phyloP scores from a whole-genome alignment of 2,888 invertebrate species.

The Callyntrura sp. region DNA sequence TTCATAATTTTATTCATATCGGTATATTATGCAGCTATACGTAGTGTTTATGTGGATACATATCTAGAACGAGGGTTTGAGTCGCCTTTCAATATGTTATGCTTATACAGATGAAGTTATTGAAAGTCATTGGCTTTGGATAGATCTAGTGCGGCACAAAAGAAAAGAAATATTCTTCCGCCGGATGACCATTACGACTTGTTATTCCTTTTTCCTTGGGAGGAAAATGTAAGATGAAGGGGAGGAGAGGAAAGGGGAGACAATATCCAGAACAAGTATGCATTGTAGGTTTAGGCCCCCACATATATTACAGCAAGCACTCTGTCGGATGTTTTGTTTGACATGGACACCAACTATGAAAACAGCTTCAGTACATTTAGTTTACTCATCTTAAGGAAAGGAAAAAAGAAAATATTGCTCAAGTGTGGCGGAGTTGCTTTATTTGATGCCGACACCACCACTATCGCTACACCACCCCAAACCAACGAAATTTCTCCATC shows the following conservation, averaged over 20 bases:
- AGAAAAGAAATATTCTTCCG: conserved; percentile 20
- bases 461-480: not conserved
- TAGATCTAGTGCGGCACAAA: not conserved
- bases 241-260: not conserved
- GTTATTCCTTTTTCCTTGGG: not conserved
- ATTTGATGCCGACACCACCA: conserved; percentile 15
- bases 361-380: conserved; percentile 31
- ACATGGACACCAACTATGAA: not conserved
- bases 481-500: conserved; percentile 5
- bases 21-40: not conserved
- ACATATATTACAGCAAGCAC: no score
- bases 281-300: not conserved
- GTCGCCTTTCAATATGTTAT: conserved; percentile 6
- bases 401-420: conserved; percentile 41
- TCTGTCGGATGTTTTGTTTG: no score
- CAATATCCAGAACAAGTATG: not conserved
- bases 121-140: conserved; percentile 37
- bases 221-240: conserved; percentile 1
- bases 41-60: not conserved
- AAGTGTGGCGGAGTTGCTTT: conserved; percentile 37
- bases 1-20: conserved; percentile 21
- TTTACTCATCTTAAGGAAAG: conserved; percentile 19
- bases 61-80: not conserved
- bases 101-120: conserved; percentile 32
- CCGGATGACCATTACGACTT: conserved; percentile 50